Conservation (phyloP, 1,140 invertebrate genomes). For the Heliothis subflexa region DNA sequence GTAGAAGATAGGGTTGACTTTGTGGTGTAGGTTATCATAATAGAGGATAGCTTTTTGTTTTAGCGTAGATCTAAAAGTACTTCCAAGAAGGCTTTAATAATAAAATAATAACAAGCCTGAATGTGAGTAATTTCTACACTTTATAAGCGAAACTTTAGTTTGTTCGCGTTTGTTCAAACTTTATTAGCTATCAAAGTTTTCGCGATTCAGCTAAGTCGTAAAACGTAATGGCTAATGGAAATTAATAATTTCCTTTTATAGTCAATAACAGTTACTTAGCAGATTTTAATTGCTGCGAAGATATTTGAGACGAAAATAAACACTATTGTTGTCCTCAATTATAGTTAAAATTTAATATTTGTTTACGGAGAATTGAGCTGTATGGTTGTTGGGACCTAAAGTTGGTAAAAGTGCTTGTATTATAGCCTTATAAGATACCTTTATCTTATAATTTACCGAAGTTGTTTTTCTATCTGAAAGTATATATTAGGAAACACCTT, state of each 20-base stretch:
- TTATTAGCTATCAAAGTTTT: conserved; percentile 39
- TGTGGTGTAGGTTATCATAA: background rate
- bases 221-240: conserved; percentile 25
- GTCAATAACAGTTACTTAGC: conserved; percentile 28
- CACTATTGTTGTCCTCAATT: background rate
- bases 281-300: conserved; percentile 3
- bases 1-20: background rate
- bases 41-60: conserved; percentile 24
- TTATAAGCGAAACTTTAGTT: conserved; percentile 36
- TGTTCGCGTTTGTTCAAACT: conserved; percentile 22
- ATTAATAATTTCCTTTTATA: conserved; percentile 20
- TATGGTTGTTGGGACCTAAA: background rate
- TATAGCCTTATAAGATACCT: background rate
- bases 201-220: conserved; percentile 25
- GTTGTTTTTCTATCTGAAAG: too few species aligned
- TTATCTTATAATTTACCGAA: too few species aligned
- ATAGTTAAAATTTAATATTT: background rate
- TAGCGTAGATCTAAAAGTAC: conserved; percentile 20
- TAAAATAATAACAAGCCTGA: conserved; percentile 31
- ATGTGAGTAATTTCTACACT: conserved; percentile 41
- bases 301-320: conserved; percentile 16
- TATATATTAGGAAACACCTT: too few species aligned
- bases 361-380: background rate
- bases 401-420: background rate
- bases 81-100: conserved; percentile 30